These are phyloP conservation scores for Heliconius ismenius DNA, from an alignment of 2,888 invertebrate genomes.

Conservation along the genomic window DNA sequence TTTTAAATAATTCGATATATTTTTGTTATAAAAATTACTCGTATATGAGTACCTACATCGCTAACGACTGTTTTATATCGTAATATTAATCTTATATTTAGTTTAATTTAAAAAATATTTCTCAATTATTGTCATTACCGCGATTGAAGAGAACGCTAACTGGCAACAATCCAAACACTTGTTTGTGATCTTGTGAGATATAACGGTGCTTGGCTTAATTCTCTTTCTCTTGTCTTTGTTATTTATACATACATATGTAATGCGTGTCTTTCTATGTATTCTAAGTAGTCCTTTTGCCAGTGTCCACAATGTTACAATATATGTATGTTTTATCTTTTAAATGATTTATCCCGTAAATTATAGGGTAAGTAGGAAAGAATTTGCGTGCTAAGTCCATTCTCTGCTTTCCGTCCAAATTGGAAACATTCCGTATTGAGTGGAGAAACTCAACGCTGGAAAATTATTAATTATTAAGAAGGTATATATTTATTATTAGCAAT, in stretches of 20 bases:
- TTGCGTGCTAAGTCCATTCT: neutral
- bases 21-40: too few relatives aligned
- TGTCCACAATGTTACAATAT: neutral
- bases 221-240: neutral
- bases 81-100: too few relatives aligned
- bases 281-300: too few relatives aligned
- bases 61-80: too few relatives aligned
- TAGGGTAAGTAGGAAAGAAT: neutral
- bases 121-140: slow-evolving; percentile 18
- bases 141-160: slow-evolving; percentile 12
- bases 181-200: slow-evolving; percentile 32
- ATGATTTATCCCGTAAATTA: too few relatives aligned
- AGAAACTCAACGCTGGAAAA: neutral
- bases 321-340: too few relatives aligned
- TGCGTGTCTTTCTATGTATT: neutral
- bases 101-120: slow-evolving; percentile 10
- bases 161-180: slow-evolving; percentile 34
- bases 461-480: too few relatives aligned
- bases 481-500: too few relatives aligned
- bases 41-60: too few relatives aligned
- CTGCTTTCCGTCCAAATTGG: neutral
- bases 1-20: too few relatives aligned
- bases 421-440: neutral
- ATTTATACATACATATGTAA: neutral
- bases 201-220: slow-evolving; percentile 2